Evolutionary conservation across 2,113 vertebrate species (phyloP), one percentile per base, ranked within the genome.

Genomic region (Thalassoma bifasciatum): DNA sequence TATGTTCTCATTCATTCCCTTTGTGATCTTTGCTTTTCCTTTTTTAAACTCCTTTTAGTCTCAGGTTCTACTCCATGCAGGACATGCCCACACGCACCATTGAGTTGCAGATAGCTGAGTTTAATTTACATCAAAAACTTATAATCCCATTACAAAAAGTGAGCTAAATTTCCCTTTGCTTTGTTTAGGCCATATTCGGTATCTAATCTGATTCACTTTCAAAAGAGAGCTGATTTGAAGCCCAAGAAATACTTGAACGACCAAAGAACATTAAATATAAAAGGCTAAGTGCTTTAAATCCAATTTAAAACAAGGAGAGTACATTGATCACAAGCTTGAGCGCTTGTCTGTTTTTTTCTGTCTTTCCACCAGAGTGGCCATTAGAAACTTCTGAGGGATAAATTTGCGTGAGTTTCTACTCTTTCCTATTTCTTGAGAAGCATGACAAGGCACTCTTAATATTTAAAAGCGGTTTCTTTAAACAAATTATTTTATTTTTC

Each of bases 1-100:
- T 85, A 84, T 78, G 56, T 64, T 83, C 72, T 74, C 52, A 44
- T 75, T 79, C 59, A 54, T 38, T 0, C 66, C 50, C 47, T 79
- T 30, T 40, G 42, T 51, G 57, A 82, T 78, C 52, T 57, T 52
- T 71, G 24, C 16, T 36, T 10, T 66, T 66, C 8, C 22, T 61
- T 8, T 22, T 61, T 8, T 75, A 26, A 62, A 50, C 61, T n/a
- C n/a, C 47, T 54, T 70, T 58, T 16, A 46, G 58, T 71, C 50
- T n/a, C 66, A 53, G 49, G 60, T 62, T 19, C 23, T 12, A 44
- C 56, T 46, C 42, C 17, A 40, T 26, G 63, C 11, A 9, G 12
- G 26, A 44, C 19, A 4, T 62, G 68, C 66, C 67, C 49, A 60
- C 36, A 57, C 49, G 76, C 69, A 22, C n/a, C 72, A 22, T 38